Percentiles rank a stretch among this genome's conserved stretches.
Evolutionary conservation across 2,888 invertebrate genomes (phyloP).

Genomic region (Ophioninae sp.): DNA sequence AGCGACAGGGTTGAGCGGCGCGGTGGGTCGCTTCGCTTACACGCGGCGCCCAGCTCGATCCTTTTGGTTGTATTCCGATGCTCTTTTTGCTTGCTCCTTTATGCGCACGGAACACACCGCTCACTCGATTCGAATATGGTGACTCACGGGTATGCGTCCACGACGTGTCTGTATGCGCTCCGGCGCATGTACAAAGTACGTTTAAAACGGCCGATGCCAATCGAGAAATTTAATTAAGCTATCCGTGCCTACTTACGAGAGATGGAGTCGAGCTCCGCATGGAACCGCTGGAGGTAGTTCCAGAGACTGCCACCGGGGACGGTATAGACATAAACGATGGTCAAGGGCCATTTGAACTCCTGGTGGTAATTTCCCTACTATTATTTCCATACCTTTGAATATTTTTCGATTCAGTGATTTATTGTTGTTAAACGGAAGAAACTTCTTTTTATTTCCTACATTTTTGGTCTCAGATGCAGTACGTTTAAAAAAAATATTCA

Average conservation of each 20-base stretch:
- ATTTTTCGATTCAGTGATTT: slow-evolving; percentile 2
- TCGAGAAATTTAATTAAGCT: slow-evolving; percentile 69
- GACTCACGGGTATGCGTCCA: slow-evolving; percentile 39
- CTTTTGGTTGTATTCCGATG: slow-evolving; percentile 33
- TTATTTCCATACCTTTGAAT: slow-evolving; percentile 38
- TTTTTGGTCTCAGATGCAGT: too few relatives aligned
- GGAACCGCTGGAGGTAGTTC: slow-evolving; percentile 43
- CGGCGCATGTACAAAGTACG: slow-evolving; percentile 22
- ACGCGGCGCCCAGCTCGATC: slow-evolving; percentile 48
- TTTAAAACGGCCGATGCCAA: slow-evolving; percentile 58
- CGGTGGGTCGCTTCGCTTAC: slow-evolving; percentile 65
- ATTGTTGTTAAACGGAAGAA: background rate
- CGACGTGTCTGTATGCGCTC: background rate
- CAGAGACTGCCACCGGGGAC: background rate
- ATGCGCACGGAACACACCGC: slow-evolving; percentile 32
- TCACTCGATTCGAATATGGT: slow-evolving; percentile 53
- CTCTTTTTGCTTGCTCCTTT: slow-evolving; percentile 45
- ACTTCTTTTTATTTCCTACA: too few relatives aligned
- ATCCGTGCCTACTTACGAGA: slow-evolving; percentile 59
- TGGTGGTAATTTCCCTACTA: slow-evolving; percentile 54
- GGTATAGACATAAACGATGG: too few relatives aligned
- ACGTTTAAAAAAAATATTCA: too few relatives aligned
- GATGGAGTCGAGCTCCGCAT: slow-evolving; percentile 49
- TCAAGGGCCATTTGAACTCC: background rate
- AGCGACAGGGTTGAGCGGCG: slow-evolving; percentile 65